Conservation (phyloP, 2,113 vertebrate species). For the Promerops cafer region DNA sequence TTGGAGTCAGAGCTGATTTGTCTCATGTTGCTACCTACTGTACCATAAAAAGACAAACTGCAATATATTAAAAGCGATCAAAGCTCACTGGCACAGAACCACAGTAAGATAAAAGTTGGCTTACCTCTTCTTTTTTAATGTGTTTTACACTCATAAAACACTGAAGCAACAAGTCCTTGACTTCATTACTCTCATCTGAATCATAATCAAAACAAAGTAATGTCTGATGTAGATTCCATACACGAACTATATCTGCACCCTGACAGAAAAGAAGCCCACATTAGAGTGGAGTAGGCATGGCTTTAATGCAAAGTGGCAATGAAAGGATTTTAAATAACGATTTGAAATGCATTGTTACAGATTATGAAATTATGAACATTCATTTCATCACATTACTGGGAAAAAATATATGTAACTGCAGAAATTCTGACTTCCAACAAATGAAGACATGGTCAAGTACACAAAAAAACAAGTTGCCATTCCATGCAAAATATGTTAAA, state of each 20-base stretch:
- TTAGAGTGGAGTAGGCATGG: neutral
- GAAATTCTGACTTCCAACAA: neutral
- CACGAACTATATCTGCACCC: conserved; percentile 77
- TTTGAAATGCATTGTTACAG: neutral
- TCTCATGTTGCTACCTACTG: neutral
- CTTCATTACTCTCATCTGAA: conserved; percentile 78
- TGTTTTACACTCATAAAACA: conserved; percentile 79
- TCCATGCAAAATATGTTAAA: neutral
- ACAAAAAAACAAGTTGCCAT: neutral
- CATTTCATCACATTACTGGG: neutral
- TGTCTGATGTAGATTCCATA: conserved; percentile 80
- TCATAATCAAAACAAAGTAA: conserved; percentile 82
- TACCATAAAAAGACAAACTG: neutral
- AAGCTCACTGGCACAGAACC: neutral
- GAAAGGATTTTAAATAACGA: neutral
- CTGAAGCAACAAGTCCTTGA: conserved; percentile 81
- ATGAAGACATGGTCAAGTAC: neutral
- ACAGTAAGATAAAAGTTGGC: neutral
- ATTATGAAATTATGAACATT: neutral
- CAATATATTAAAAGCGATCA: neutral
- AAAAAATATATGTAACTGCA: neutral
- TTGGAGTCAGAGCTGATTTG: neutral
- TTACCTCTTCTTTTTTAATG: conserved; percentile 87
- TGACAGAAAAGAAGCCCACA: neutral
- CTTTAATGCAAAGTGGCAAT: neutral